Base-by-base conservation (phyloP, 2,113 vertebrate genomes). In the Glareola pratincola region DNA sequence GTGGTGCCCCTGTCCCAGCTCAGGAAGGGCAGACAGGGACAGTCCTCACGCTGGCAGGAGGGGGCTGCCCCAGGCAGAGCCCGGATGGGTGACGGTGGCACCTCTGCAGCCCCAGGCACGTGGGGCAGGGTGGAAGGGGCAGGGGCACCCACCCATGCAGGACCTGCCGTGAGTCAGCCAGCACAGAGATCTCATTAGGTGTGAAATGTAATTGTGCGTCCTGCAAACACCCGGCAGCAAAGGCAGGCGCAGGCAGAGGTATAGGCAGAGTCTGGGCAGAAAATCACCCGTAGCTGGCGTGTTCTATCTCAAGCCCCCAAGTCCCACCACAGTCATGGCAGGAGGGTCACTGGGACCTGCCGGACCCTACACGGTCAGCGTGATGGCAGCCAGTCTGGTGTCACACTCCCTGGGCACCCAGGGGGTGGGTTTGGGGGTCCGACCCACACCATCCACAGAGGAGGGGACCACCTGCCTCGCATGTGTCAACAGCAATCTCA, bases 321-420 rank as follows among this genome's bases (percentile, higher is more conserved):
- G 23, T 30, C 45, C 63, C 26, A 10, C 66, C n/a, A 2, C 66
- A 29, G 48, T 18, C 41, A 14, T 0, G 1, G 50, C 41, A 57
- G 36, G 21, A 72, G 50, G 20, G 30, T 26, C 67, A 57, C 50
- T 11, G 0, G 41, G 48, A 62, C 16, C 10, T 18, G 32, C 37
- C 1, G 1, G 62, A 36, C 32, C 63, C 37, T 1, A 2, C 7
- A 1, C 14, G 6, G 50, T 27, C 20, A 1, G 57, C 16, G 3
- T 32, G 21, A 32, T 4, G 3, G 36, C 84, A 51, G 53, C 63
- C 32, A 1, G 16, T 7, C 32, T 4, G 21, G 37, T 48, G 41
- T 14, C 12, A 8, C 4, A 3, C 18, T 86, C 53, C 36, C 36
- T 12, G 2, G 50, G 34, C 50, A 39, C 13, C 8, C 14, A 1